These are phyloP conservation scores for Keiferia lycopersicella DNA, from an alignment of 2,888 invertebrate species.

Conservation along the genomic window DNA sequence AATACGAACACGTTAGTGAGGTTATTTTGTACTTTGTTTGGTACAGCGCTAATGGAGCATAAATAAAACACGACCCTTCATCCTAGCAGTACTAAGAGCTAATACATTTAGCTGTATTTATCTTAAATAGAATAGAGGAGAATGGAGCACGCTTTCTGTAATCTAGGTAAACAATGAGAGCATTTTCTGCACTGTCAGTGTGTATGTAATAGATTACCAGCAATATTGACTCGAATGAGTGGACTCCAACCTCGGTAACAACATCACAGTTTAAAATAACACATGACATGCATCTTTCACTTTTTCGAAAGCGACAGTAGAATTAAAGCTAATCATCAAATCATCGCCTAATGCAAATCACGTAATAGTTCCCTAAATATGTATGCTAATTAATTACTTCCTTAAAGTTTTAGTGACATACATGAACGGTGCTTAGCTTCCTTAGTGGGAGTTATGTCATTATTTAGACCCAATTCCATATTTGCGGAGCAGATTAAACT, in stretches of 20 bases:
- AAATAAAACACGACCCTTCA: slow-evolving; percentile 18
- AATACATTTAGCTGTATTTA: not conserved
- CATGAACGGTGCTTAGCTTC: not conserved
- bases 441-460: slow-evolving; percentile 5
- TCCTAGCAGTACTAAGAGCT: slow-evolving; percentile 3
- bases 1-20: slow-evolving; percentile 20
- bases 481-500: slow-evolving; percentile 1
- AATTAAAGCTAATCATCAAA: not conserved
- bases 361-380: not conserved
- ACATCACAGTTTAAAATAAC: not conserved
- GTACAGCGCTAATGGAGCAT: slow-evolving; percentile 20
- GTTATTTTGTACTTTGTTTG: slow-evolving; percentile 20
- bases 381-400: slow-evolving; percentile 14
- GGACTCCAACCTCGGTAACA: not conserved
- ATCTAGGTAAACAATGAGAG: slow-evolving; percentile 5
- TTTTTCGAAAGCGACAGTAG: slow-evolving; percentile 20
- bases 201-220: slow-evolving; percentile 4
- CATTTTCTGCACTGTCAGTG: slow-evolving; percentile 5
- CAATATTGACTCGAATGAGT: slow-evolving; percentile 14
- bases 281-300: slow-evolving; percentile 17
- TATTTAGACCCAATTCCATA: slow-evolving; percentile 7
- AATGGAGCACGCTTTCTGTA: slow-evolving; percentile 10
- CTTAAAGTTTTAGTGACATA: not conserved
- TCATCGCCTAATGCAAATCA: slow-evolving; percentile 2
- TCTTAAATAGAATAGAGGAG: slow-evolving; percentile 17